These are phyloP conservation scores for Molossus alvarezi DNA, from an alignment of 2,797 vertebrate genomes.

Conservation along the genomic window DNA sequence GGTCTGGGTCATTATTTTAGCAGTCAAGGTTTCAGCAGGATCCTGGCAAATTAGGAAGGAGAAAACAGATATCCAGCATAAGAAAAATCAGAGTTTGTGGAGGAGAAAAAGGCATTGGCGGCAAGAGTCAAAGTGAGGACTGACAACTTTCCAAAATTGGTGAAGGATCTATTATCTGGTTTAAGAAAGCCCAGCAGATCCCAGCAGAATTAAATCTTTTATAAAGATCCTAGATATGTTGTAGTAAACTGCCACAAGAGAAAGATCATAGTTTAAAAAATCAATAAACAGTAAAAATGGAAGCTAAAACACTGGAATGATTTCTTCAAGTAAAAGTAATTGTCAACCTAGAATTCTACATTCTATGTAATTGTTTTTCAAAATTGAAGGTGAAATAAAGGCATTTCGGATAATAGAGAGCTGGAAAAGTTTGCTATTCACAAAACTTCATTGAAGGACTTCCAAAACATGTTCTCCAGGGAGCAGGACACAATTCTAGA, in stretches of 20 bases:
- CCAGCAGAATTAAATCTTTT: not conserved
- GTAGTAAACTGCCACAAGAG: not conserved
- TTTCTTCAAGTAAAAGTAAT: constrained; percentile 24
- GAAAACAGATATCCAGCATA: not conserved
- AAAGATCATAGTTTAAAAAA: not conserved
- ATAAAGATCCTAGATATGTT: not conserved
- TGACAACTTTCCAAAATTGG: not conserved
- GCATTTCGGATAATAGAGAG: not conserved
- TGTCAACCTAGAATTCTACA: not conserved
- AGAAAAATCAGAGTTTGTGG: not conserved
- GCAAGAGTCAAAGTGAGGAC: not conserved
- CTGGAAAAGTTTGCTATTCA: not conserved
- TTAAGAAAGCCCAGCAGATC: not conserved
- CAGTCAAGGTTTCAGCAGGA: not conserved
- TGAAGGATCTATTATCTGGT: not conserved
- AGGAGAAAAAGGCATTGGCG: not conserved
- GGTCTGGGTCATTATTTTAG: not conserved
- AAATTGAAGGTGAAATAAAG: not conserved
- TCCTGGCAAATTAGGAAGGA: not conserved
- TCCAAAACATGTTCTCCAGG: not conserved
- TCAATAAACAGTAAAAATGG: not conserved
- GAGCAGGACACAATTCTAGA: not conserved
- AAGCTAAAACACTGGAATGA: not conserved
- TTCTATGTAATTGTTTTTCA: constrained; percentile 25
- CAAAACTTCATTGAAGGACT: not conserved